Base-by-base conservation (phyloP, 2,113 vertebrate species). In the Eidolon helvum region DNA sequence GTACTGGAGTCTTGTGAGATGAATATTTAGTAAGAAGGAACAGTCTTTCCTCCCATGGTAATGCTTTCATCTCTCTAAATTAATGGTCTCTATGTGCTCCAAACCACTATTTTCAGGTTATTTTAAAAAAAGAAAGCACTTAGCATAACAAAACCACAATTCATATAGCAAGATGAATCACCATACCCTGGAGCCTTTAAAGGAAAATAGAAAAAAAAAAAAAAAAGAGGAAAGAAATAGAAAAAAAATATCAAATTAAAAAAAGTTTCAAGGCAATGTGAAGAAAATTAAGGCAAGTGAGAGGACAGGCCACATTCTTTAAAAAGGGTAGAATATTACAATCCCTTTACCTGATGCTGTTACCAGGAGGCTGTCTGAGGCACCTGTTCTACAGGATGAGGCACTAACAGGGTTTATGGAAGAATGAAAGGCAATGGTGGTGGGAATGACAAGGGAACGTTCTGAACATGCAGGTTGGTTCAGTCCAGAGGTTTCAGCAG, bases 311-410 rank as follows among this genome's bases (percentile, higher is more conserved):
- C 75, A 63, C 91, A 79, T 91, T 95, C 95, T 26, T 66, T 88
- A 45, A 82, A 95, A 95, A 95, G 61, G 88, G 90, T 98, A 95
- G 87, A 99, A 98, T 97, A 98, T 98, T 99, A 98, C 97, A 98
- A 98, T 98, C 99, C 99, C 99, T 99, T 99, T 99, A 99, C 99
- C 99, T 99, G 99, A 99, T 99, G 99, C 99, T 99, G 99, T 99
- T 99, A 99, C 99, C 99, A 99, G 99, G 99, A 99, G 99, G 98
- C 99, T 99, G 99, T 99, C 99, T 99, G 99, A 99, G 98, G 99
- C 98, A 98, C 99, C 98, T 99, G 99, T 98, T 98, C 99, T 99
- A 99, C 98, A 98, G 99, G 99, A 99, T 99, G 99, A 98, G 99
- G 99, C 98, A 98, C 99, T 99, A 99, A 99, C 98, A 98, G 99